Conservation (phyloP, 2,113 vertebrate species). For the Ondatra zibethicus region DNA sequence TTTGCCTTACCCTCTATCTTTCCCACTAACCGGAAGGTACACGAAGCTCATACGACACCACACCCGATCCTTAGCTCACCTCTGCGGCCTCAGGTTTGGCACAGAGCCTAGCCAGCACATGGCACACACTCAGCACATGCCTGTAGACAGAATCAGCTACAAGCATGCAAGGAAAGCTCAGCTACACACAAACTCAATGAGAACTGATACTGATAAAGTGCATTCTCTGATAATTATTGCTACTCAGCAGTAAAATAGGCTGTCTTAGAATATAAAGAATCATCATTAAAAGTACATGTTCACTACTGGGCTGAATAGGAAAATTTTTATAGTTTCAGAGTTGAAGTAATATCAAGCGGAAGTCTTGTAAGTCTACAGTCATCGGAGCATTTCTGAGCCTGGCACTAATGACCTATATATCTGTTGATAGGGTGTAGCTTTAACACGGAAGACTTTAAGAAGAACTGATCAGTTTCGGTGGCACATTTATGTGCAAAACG, state of each 20-base stretch:
- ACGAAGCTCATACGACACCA: neutral
- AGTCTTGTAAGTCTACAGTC: neutral
- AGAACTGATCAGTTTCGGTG: neutral
- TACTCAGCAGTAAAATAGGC: neutral
- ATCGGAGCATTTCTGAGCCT: neutral
- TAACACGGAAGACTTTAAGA: conserved; percentile 2
- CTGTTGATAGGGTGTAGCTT: neutral
- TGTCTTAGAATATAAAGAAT: neutral
- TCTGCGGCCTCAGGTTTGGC: neutral
- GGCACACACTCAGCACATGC: neutral
- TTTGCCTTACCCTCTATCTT: neutral
- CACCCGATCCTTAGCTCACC: neutral
- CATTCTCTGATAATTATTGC: conserved; percentile 22
- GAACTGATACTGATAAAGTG: neutral
- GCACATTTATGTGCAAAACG: neutral
- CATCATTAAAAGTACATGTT: neutral
- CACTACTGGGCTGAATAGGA: neutral
- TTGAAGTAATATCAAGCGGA: neutral
- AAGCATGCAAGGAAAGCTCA: neutral
- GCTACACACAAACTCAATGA: neutral
- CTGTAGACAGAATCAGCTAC: neutral
- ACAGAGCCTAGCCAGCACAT: neutral
- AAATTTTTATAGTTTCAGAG: neutral
- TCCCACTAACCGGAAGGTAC: neutral
- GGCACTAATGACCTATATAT: neutral